Evolutionary conservation across 2,888 invertebrate genomes (phyloP), one percentile per base, ranked within the genome.

Genomic region (Schrankia costaestrigalis): DNA sequence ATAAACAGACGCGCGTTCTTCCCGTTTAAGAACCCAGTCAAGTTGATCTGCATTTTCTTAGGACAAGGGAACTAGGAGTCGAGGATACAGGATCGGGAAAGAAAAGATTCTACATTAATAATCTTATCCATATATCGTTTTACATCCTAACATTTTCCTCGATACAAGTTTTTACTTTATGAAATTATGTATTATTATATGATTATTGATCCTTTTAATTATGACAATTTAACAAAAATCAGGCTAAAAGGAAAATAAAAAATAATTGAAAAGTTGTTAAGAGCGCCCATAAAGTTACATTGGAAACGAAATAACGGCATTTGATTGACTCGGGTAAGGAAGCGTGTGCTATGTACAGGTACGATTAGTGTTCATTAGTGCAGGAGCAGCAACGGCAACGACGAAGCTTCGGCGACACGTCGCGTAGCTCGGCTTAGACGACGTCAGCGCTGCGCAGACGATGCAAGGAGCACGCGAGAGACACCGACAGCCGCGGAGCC

Each of bases 41-140:
- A 90, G 87, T 99, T 99, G 71, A 99, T 99, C 91, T 99, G 99
- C 94, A 99, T 99, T 86, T 97, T 96, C 84, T 97, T 96, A 28
- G 98, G 97, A 89, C 98, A 97, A 32, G 98, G 98, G 87, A 93
- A 95, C 95, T 96, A 89, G 75, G 90, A 86, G 75, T 66, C 71
- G 74, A 49, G 72, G 74, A 68, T 56, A 67, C 58, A 60, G 71
- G 78, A 80, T 70, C 68, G 79, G 82, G 80, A 82, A 79, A 78
- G 73, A 84, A 80, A 82, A 78, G 49, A 70, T 47, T 37, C 41
- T 40, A 35, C 39, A 64, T 81, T 71, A 81, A 56, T 78, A 52
- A 71, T 53, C 55, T 48, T 50, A 49, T 44, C 43, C 44, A 46
- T 32, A 45, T 32, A 37, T 52, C 30, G 41, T 46, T 24, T 39